Base-by-base conservation (phyloP, 2,797 vertebrate species). In the Eulemur rubriventer region DNA sequence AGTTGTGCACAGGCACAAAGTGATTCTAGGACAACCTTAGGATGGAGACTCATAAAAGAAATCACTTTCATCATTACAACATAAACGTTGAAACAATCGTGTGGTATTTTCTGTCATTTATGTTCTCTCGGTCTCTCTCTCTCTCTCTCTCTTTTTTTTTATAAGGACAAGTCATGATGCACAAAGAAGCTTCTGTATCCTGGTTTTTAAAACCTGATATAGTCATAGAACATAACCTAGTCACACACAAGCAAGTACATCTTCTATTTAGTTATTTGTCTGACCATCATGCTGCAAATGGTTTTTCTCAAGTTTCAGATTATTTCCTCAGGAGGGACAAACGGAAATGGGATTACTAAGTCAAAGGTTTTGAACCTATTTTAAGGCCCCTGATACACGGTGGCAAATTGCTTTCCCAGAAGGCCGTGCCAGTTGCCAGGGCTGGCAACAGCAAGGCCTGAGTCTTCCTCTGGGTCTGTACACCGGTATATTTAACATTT, bases 271-370 rank as follows among this genome's bases (percentile, higher is more conserved):
- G n/a, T 89, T 88, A 93, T 89, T 90, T 89, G 41, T 48, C 80
- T 95, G 26, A 63, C 67, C n/a, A 30, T 90, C 67, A 79, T 75
- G 16, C 52, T 59, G 33, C 65, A 92, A 41, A 63, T 67, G n/a
- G 67, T 70, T 91, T 91, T 94, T 75, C 97, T 98, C 95, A 61
- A 30, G 26, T 97, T 85, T 96, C 92, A 83, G 46, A 82, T 92
- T 81, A 80, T 90, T 96, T 96, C 78, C 87, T 96, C 90, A 90
- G 67, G 38, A 91, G 65, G 75, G 80, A 79, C 48, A 93, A 78
- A 96, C 33, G 33, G 97, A 96, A 96, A 96, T 91, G 90, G 69
- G 78, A 92, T 97, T 96, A 96, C 94, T 83, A 46, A 92, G 10
- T 94, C 90, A 90, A 65, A 84, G 61, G 43, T 93, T 89, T 61